Evolutionary conservation across 92 coral and sea anemone species (phyloP), one percentile per base, ranked within the genome.

Genomic region (Porites cylindrica): DNA sequence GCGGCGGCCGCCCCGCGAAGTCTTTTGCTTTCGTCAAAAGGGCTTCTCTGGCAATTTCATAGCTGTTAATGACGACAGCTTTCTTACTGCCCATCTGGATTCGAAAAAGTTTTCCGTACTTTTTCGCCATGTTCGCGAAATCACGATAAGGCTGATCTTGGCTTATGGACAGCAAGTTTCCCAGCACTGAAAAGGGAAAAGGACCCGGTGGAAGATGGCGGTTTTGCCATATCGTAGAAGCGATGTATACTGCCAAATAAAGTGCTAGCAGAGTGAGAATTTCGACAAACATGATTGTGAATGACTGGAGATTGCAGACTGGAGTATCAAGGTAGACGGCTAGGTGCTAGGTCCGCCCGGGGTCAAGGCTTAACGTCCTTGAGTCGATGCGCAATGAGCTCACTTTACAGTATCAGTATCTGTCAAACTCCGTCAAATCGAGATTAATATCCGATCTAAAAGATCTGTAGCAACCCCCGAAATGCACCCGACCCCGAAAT

Each of bases 1-100:
- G 94, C 18, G 75, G 67, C 7, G 98, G 98, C 77, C 98, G 79
- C 1, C 98, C 98, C 4, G 98, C 91, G 75, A 94, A 96, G 58
- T 87, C 94, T 14, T 83, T 82, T 38, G 89, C 92, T n/a, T 88
- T 90, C 62, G 82, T 76, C 23, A 94, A 50, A 53, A 96, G 77
- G 1, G 98, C 98, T 78, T 96, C 98, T 50, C 93, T 91, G 1
- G 98, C 98, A 19, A 86, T 65, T 1, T 88, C 89, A 64, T 90
- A 90, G 75, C 95, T 91, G 85, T 81, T 94, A 68, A 96, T 80
- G 1, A 96, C 96, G 17, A 96, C 88, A 0, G 88, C 92, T 10
- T 84, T 93, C 51, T 86, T 84, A 10, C 86, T 88, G 11, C 98
- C 98, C 78, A 96, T 83, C 23, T 88, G 89, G 12, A 96, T 61